Evolutionary conservation across 2,797 vertebrate species (phyloP), one percentile per base, ranked within the genome.

Genomic region (Liasis olivaceus): DNA sequence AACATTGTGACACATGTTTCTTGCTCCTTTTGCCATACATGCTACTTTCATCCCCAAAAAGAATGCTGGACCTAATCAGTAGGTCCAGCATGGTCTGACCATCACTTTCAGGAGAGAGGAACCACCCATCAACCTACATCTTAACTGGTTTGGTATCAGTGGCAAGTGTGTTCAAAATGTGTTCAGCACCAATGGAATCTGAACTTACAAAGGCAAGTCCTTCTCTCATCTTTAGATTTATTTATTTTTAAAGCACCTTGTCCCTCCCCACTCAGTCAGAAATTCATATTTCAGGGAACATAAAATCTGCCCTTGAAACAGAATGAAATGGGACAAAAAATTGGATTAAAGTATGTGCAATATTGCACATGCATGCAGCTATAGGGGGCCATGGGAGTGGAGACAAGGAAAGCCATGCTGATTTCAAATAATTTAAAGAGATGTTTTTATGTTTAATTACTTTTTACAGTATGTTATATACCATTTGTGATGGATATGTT

Each of bases 81-180:
- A 47, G 24, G 1, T 47, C 17, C 58, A 87, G 31, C 36, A 26
- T 24, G 58, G 0, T 2, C n/a, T 36, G n/a, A 87, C 20, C 56
- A 87, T 17, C 58, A 87, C n/a, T 31, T 87, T 59, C 56, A 51
- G 20, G n/a, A 42, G 4, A 36, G 31, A 60, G 8, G 59, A 22
- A 60, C 86, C 86, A 60, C 20, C 58, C 58, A 22, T 69, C 56
- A 36, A 5, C 22, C 58, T 47, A 5, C 22, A 47, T 47, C 36
- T 26, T 88, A 42, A 1, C 31, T 81, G 31, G 66, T 66, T 42
- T 17, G 56, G 26, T 5, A 47, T 2, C 5, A 85, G 77, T 59
- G 54, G 12, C 6, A 54, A 59, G 42, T 14, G 0, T 0, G 51
- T 2, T 11, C 7, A 0, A 0, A n/a, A 60, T 47, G 0, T 0